These are phyloP conservation scores for Heterodera schachtii DNA, from an alignment of 1,140 invertebrate species.

Conservation along the genomic window DNA sequence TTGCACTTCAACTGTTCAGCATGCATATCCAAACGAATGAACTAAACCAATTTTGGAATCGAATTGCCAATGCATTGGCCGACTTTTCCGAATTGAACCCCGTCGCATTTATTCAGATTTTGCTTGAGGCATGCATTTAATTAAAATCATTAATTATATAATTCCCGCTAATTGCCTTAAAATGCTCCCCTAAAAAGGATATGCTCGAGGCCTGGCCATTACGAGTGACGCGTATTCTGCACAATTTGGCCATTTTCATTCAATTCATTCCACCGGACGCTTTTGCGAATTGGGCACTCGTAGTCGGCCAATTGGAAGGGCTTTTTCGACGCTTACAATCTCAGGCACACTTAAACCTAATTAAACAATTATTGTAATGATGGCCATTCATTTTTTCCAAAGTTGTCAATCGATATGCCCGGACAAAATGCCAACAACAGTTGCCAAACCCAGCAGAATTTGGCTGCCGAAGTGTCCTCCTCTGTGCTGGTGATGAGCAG, in stretches of 20 bases:
- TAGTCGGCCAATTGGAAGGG: conserved; percentile 81
- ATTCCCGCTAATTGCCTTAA: no score
- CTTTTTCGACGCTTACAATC: conserved; percentile 74
- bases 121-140: conserved; percentile 74
- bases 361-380: not conserved
- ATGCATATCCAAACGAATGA: conserved; percentile 69
- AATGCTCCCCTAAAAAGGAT: conserved; percentile 35
- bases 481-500: conserved; percentile 81
- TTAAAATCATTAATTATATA: conserved; percentile 27
- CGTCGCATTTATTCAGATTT: conserved; percentile 84
- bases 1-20: conserved; percentile 93
- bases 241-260: conserved; percentile 88
- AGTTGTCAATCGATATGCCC: not conserved
- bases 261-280: conserved; percentile 77
- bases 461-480: conserved; percentile 72
- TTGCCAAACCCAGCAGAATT: conserved; percentile 12
- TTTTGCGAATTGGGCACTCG: conserved; percentile 73
- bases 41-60: conserved; percentile 79
- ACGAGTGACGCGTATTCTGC: conserved; percentile 71
- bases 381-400: not conserved
- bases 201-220: conserved; percentile 54
- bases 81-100: conserved; percentile 96
- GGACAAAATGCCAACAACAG: conserved; percentile 8
- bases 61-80: conserved; percentile 84
- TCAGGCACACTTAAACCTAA: conserved; percentile 55